Evolutionary conservation across 2,113 vertebrate species (phyloP).

Genomic region (Terrapene triunguis): DNA sequence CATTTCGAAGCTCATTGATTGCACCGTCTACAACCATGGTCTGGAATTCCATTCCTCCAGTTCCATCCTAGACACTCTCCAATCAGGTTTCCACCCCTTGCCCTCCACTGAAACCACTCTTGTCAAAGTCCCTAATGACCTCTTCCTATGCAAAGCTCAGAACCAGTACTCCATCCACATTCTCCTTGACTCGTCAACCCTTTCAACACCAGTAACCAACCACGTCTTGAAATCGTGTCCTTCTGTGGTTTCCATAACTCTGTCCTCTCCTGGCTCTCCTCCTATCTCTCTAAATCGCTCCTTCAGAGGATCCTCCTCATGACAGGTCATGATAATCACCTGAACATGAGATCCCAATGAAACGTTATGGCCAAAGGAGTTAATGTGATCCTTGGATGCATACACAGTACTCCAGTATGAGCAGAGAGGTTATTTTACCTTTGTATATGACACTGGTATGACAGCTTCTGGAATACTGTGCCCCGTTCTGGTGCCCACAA

Average conservation of each 20-base stretch:
- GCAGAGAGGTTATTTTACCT: not conserved
- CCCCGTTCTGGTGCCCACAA: not conserved
- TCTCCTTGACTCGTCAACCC: not conserved
- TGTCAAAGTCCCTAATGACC: not conserved
- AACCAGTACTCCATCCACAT: not conserved
- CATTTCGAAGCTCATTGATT: not conserved
- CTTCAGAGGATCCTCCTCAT: not conserved
- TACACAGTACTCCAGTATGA: too few relatives aligned
- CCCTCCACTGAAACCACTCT: too few relatives aligned
- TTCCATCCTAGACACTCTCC: too few relatives aligned
- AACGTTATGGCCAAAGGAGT: not conserved
- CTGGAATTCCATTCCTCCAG: too few relatives aligned
- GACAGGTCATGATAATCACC: not conserved
- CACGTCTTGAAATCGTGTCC: not conserved
- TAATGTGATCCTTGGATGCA: not conserved
- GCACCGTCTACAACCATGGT: not conserved
- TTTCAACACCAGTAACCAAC: not conserved
- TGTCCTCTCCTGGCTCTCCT: not conserved
- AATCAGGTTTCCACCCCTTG: too few relatives aligned
- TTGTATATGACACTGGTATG: not conserved
- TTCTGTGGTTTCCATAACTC: too few relatives aligned
- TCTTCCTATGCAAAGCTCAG: not conserved
- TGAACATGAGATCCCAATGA: not conserved
- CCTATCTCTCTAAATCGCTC: not conserved
- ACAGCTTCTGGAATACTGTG: not conserved